Percentiles rank a stretch among this genome's conserved stretches.
Conservation (phyloP, 2,888 invertebrate species). For the Drymonia ruficornis region DNA sequence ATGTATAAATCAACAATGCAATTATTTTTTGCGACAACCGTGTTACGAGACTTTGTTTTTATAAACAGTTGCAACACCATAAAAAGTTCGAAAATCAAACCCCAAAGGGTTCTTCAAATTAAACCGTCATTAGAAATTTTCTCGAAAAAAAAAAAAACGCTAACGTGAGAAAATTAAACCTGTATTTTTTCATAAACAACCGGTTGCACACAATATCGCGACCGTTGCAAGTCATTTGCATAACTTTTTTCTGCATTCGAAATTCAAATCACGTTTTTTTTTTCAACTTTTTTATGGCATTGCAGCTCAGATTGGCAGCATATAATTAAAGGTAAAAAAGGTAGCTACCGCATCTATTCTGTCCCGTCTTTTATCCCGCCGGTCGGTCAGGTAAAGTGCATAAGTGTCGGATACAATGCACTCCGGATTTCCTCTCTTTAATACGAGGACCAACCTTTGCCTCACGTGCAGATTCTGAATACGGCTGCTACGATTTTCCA, state of each 20-base stretch:
- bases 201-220: constrained; percentile 50
- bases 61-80: constrained; percentile 61
- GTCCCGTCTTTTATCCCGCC: constrained; percentile 65
- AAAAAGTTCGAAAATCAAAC: constrained; percentile 77
- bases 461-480: constrained; percentile 82
- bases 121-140: constrained; percentile 81
- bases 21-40: constrained; percentile 82
- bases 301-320: constrained; percentile 52
- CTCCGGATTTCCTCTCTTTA: constrained; percentile 83
- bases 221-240: constrained; percentile 80
- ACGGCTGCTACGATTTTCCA: constrained; percentile 72
- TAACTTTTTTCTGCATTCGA: constrained; percentile 51
- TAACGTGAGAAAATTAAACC: constrained; percentile 84
- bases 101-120: constrained; percentile 84
- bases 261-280: constrained; percentile 50
- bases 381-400: constrained; percentile 81
- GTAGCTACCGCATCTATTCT: constrained; percentile 57
- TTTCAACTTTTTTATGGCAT: constrained; percentile 27
- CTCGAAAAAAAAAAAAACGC: constrained; percentile 64
- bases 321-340: constrained; percentile 75
- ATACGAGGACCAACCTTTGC: constrained; percentile 76
- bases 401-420: constrained; percentile 74
- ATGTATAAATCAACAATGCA: constrained; percentile 77
- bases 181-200: constrained; percentile 59
- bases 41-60: constrained; percentile 81